Conservation (phyloP, 2,797 vertebrate species). For the Alcedo quadribrachys region DNA sequence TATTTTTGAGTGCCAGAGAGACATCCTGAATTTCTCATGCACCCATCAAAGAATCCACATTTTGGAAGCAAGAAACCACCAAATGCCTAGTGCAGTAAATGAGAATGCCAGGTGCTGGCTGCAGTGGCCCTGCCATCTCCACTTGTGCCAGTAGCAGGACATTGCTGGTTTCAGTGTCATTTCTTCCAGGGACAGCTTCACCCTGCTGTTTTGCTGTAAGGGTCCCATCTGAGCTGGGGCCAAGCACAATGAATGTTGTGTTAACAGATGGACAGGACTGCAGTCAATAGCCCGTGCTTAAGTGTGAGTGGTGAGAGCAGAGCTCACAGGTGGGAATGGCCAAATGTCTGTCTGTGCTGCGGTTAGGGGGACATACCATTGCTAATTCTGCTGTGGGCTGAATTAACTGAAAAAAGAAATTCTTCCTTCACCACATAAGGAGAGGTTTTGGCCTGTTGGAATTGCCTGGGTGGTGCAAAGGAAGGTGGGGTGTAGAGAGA, state of each 20-base stretch:
- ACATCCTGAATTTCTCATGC: constrained; percentile 4
- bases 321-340: constrained; percentile 68
- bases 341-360: constrained; percentile 60
- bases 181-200: background rate
- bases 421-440: constrained; percentile 58
- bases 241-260: constrained; percentile 22
- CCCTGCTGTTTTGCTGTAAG: background rate
- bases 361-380: constrained; percentile 68
- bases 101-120: background rate
- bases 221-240: constrained; percentile 26
- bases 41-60: background rate
- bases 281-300: background rate
- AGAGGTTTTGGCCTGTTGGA: constrained; percentile 53
- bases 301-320: constrained; percentile 48
- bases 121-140: background rate
- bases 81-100: background rate
- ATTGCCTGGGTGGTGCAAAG: constrained; percentile 62
- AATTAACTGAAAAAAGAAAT: constrained; percentile 61
- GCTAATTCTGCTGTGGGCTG: constrained; percentile 63
- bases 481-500: constrained; percentile 50
- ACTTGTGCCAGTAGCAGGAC: background rate
- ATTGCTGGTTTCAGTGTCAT: background rate
- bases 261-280: constrained; percentile 33
- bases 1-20: constrained; percentile 10
- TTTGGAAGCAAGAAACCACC: background rate